Evolutionary conservation across 2,797 vertebrate genomes (phyloP).

Genomic region (Silurus aristotelis): DNA sequence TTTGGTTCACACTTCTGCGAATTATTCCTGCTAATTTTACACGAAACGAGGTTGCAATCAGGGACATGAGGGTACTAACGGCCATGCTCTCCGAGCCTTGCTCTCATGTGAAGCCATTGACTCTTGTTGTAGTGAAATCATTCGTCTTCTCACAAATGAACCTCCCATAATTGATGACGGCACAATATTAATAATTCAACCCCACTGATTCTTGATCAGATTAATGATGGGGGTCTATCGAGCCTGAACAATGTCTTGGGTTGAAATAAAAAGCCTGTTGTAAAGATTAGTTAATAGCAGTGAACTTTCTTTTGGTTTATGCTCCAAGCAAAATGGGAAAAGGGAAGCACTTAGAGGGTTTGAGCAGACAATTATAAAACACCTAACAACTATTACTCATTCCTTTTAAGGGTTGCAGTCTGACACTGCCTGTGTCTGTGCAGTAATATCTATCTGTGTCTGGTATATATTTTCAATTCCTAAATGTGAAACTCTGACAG

Average conservation of each 20-base stretch:
- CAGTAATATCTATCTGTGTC: not conserved
- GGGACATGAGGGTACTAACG: not conserved
- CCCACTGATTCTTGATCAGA: conserved; percentile 73
- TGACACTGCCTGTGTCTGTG: not conserved
- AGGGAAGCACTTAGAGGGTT: not conserved
- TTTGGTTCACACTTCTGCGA: not conserved
- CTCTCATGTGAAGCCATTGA: conserved; percentile 36
- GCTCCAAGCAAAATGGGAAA: not conserved
- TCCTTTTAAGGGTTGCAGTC: not conserved
- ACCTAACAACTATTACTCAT: not conserved
- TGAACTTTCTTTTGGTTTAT: not conserved
- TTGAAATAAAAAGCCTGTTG: not conserved
- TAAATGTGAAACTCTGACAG: no score
- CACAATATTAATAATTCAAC: conserved; percentile 74
- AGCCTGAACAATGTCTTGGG: not conserved
- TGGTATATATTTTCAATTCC: not conserved
- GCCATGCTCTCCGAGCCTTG: not conserved
- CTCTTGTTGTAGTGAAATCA: conserved; percentile 11
- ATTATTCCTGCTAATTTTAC: not conserved
- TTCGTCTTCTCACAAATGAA: conserved; percentile 50
- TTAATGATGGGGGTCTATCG: conserved; percentile 60
- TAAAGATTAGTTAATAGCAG: not conserved
- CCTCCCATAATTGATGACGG: conserved; percentile 72
- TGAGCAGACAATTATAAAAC: not conserved
- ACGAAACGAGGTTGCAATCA: not conserved